These are phyloP conservation scores for Xanthorhoe designata DNA, from an alignment of 2,888 invertebrate species.

Conservation along the genomic window DNA sequence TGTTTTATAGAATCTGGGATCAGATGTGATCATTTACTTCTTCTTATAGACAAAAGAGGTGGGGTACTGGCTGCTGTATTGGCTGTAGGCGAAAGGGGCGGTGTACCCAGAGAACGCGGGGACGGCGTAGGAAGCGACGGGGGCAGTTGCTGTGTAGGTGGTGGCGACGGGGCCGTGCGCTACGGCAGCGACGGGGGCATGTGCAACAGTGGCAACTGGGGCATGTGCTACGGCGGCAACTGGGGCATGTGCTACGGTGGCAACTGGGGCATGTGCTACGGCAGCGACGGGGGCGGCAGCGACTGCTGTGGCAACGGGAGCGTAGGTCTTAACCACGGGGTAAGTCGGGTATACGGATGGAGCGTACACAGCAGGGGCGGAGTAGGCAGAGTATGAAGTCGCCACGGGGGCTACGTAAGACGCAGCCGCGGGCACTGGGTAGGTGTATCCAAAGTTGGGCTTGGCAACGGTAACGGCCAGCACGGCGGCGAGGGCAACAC, in stretches of 20 bases:
- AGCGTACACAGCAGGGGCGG: constrained; percentile 25
- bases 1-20: neutral
- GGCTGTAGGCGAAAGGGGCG: constrained; percentile 3
- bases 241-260: neutral
- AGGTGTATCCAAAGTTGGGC: constrained; percentile 44
- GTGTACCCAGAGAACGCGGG: neutral
- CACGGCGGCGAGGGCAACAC: constrained; percentile 53
- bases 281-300: constrained; percentile 3
- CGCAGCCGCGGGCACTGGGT: constrained; percentile 25
- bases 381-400: constrained; percentile 24
- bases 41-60: neutral
- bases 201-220: neutral
- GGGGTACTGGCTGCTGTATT: neutral
- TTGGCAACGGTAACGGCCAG: constrained; percentile 69
- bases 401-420: constrained; percentile 24
- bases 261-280: constrained; percentile 1
- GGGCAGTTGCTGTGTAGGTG: neutral
- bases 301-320: constrained; percentile 6
- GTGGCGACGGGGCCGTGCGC: neutral
- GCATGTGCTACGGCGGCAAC: constrained; percentile 11
- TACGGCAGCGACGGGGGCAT: constrained; percentile 1
- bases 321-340: constrained; percentile 26
- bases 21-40: neutral
- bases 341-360: constrained; percentile 15
- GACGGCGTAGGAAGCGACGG: neutral